These are phyloP conservation scores for Urosaurus nigricauda DNA, from an alignment of 2,797 vertebrate genomes.

Conservation along the genomic window DNA sequence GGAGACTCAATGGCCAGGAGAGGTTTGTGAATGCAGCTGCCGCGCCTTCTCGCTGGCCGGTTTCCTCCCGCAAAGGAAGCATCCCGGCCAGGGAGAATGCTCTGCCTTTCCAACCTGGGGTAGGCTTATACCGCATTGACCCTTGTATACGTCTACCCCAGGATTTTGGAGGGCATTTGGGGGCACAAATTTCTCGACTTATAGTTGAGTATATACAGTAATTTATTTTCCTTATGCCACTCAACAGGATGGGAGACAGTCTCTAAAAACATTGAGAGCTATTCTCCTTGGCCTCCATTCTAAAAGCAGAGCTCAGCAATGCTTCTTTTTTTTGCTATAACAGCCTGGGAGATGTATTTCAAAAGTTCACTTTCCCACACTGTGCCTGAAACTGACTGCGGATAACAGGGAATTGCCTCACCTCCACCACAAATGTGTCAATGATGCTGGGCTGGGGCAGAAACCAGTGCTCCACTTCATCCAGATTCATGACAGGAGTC, in stretches of 20 bases:
- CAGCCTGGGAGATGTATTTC: neutral
- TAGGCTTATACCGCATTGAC: too few relatives aligned
- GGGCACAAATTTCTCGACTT: too few relatives aligned
- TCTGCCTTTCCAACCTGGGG: too few relatives aligned
- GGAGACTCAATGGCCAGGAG: too few relatives aligned
- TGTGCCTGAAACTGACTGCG: neutral
- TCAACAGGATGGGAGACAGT: neutral
- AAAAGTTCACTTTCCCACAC: neutral
- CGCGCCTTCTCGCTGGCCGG: too few relatives aligned
- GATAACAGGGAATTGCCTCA: constrained; percentile 63
- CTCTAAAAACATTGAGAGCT: neutral
- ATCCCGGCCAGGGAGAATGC: too few relatives aligned
- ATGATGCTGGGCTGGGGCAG: constrained; percentile 96
- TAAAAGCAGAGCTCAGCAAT: neutral
- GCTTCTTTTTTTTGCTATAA: neutral
- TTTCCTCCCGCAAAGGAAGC: too few relatives aligned
- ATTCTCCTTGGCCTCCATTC: too few relatives aligned
- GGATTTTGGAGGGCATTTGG: too few relatives aligned
- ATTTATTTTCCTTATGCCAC: neutral
- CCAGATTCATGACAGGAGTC: constrained; percentile 89
- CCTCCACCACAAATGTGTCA: constrained; percentile 96
- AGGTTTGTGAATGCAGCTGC: too few relatives aligned
- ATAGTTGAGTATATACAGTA: too few relatives aligned
- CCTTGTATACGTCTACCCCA: too few relatives aligned
- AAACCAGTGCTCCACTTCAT: constrained; percentile 97